Evolutionary conservation across 2,113 vertebrate genomes (phyloP), one percentile per base, ranked within the genome.

Genomic region (Scopus umbretta): DNA sequence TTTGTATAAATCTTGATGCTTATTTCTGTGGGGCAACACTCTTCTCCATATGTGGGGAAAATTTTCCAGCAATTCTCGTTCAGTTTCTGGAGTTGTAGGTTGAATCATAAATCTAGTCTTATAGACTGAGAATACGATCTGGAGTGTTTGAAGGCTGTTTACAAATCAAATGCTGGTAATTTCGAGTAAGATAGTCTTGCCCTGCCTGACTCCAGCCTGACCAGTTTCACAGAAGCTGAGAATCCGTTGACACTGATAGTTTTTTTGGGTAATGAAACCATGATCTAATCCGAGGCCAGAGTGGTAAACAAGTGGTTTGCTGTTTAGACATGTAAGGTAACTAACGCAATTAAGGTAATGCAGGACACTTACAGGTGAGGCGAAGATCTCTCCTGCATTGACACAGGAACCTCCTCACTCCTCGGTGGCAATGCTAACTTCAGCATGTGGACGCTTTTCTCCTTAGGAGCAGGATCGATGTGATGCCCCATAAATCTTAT

Each of bases 261-360:
- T 63, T 87, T 85, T 89, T 38, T 23, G 40, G 82, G 86, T 70
- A 94, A 23, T 73, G 82, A 95, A 95, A 85, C 95, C 82, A 36
- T 96, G 56, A 93, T 80, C 71, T 90, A 86, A 91, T 91, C 75
- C 61, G 81, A 73, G 87, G 88, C n/a, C 79, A 78, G 70, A 85
- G 88, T 2, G 0, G 76, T 78, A 96, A 92, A 91, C 90, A 91
- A 90, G 71, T 59, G 75, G 58, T 91, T 90, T 71, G 84, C 82
- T 89, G 88, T 92, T 92, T 75, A 91, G 84, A 75, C 90, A 73
- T 66, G 90, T 56, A 92, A 73, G 38, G 68, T 70, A 93, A 75
- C n/a, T 84, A 84, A 76, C 5, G 10, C 53, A 72, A 14, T 86
- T 45, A 90, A 80, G 49, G 67, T 63, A 74, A 74, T 40, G 73